Evolutionary conservation across 2,113 vertebrate genomes (phyloP), one percentile per base, ranked within the genome.

Genomic region (Hirundichthys speculiger): DNA sequence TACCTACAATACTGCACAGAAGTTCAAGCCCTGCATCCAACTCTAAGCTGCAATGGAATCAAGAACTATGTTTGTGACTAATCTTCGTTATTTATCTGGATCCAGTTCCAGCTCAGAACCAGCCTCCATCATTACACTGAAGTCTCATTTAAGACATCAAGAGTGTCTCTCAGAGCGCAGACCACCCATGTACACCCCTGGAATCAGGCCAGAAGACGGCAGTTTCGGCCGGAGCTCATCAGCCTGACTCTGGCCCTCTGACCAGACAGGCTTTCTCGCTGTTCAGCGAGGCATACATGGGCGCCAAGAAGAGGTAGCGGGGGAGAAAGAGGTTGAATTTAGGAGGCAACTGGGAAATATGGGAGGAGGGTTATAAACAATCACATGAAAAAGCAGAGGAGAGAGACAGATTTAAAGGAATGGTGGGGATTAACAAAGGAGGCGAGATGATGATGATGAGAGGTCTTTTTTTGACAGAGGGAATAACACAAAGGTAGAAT

Each of bases 241-340:
- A 85, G 69, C 24, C 69, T 13, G 47, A 55, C 64, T 42, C 34
- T 53, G 69, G 56, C 63, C 71, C 64, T 4, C 75, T 60, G 69
- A 88, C 50, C 65, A 39, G 69, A 80, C 78, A 46, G 74, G 69
- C 80, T 89, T 88, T 90, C 84, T 91, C 75, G 71, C 69, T 83
- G 86, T 48, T 87, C 82, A 88, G 41, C 83, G 84, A 83, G 81
- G 80, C 88, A 86, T 73, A 77, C 58, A 57, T 40, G 62, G 45
- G 39, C 39, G 1, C 20, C 66, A 61, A 15, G 21, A 48, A 42
- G 70, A n/a, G n/a, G n/a, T n/a, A n/a, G 77, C 69, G 51, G 25
- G 38, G 58, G 12, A 22, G 5, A 22, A 48, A 14, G 49, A 50
- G 51, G 52, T 12, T 39, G 24, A n/a, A 42, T 38, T 18, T 30